Evolutionary conservation across 2,113 vertebrate genomes (phyloP).

Genomic region (Myotis yumanensis): DNA sequence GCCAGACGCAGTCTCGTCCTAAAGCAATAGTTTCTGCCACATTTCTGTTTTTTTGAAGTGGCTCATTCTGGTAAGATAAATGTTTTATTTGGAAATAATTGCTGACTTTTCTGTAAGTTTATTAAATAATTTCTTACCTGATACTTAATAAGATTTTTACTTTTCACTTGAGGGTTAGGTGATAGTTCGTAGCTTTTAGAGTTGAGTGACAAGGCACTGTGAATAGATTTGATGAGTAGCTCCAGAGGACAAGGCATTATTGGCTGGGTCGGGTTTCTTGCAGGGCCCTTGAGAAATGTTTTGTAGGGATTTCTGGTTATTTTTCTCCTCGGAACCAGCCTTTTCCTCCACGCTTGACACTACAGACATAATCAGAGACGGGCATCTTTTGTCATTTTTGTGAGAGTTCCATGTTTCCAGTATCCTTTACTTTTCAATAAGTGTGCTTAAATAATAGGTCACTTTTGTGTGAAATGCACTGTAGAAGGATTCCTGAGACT

Average conservation of each 20-base stretch:
- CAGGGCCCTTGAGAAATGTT: neutral
- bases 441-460: neutral
- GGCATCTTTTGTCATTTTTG: neutral
- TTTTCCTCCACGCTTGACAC: neutral
- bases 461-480: neutral
- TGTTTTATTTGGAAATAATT: slow-evolving; percentile 51
- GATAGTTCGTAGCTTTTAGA: neutral
- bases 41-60: slow-evolving; percentile 33
- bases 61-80: slow-evolving; percentile 43
- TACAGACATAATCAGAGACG: neutral
- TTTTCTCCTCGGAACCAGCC: neutral
- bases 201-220: neutral
- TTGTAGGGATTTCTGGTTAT: neutral
- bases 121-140: slow-evolving; percentile 3
- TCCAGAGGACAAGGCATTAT: neutral
- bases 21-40: slow-evolving; percentile 31
- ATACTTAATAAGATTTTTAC: neutral
- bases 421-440: neutral
- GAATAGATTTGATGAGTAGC: neutral
- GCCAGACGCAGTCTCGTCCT: neutral
- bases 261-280: neutral
- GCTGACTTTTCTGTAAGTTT: neutral
- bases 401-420: neutral
- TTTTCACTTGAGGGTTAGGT: neutral
- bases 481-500: neutral